A percentile compares a stretch with the other conserved stretches of the same genome.
These are phyloP conservation scores for Notocelia uddmanniana DNA, from an alignment of 2,888 invertebrate species.

Conservation along the genomic window DNA sequence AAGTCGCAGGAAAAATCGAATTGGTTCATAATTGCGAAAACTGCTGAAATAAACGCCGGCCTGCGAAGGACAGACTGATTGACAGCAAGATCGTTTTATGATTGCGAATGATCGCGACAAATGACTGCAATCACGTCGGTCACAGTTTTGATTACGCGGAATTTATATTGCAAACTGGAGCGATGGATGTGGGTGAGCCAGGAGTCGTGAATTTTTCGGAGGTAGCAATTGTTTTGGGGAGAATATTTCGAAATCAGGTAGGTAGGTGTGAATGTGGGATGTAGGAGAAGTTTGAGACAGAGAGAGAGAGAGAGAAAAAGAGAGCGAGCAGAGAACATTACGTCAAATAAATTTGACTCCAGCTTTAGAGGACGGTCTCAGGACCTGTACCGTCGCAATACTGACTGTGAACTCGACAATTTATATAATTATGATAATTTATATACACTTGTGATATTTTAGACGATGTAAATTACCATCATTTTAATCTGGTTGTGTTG, in stretches of 20 bases:
- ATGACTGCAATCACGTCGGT: constrained; percentile 40
- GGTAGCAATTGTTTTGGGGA: not conserved
- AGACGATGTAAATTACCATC: no score
- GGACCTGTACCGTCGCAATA: no score
- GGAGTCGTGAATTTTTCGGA: not conserved
- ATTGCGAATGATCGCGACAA: constrained; percentile 38
- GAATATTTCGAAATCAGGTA: not conserved
- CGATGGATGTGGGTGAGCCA: not conserved
- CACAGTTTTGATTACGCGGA: constrained; percentile 39
- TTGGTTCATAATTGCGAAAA: not conserved
- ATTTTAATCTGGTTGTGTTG: no score
- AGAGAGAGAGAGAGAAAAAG: no score
- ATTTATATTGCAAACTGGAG: constrained; percentile 41
- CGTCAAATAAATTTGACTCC: no score
- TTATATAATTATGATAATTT: no score
- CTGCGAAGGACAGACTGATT: constrained; percentile 13
- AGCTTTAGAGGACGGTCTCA: no score
- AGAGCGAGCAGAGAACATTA: no score
- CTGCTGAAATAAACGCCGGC: not conserved
- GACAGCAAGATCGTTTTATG: constrained; percentile 35
- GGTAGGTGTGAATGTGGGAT: no score
- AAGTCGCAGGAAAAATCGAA: not conserved
- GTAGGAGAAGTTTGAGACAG: no score
- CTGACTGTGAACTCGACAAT: no score
- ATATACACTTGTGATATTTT: no score